Conservation (phyloP, 2,888 invertebrate species). For the Thymelicus acteon region DNA sequence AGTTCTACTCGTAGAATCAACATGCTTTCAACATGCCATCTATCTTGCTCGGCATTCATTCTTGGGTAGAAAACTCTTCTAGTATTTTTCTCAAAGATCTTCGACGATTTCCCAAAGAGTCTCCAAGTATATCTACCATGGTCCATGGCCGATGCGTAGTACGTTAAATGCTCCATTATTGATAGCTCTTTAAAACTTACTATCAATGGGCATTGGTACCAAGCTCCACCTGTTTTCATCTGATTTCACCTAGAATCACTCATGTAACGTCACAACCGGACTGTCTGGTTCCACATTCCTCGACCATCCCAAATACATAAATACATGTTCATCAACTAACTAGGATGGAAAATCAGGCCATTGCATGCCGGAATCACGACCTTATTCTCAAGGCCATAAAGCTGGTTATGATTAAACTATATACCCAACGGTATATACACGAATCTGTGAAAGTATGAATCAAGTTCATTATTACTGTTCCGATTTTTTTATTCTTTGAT, state of each 20-base stretch:
- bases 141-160: too few relatives aligned
- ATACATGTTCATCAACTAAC: constrained; percentile 43
- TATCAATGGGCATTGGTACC: too few relatives aligned
- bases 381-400: constrained; percentile 3
- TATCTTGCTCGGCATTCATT: too few relatives aligned
- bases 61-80: too few relatives aligned
- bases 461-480: constrained; percentile 26
- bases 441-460: constrained; percentile 32
- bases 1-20: too few relatives aligned
- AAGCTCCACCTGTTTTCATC: neutral
- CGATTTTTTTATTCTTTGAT: constrained; percentile 3
- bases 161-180: too few relatives aligned
- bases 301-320: constrained; percentile 62
- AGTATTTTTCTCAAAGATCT: too few relatives aligned
- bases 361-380: neutral
- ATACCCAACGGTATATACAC: constrained; percentile 11
- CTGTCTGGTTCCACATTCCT: constrained; percentile 53
- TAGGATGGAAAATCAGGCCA: constrained; percentile 37
- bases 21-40: too few relatives aligned
- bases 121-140: too few relatives aligned
- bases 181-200: too few relatives aligned
- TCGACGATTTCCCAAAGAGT: too few relatives aligned
- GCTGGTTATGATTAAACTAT: neutral
- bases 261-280: constrained; percentile 39
- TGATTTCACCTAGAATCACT: constrained; percentile 27